Evolutionary conservation across 2,113 vertebrate species (phyloP).

Genomic region (Sphyrna mokarran): DNA sequence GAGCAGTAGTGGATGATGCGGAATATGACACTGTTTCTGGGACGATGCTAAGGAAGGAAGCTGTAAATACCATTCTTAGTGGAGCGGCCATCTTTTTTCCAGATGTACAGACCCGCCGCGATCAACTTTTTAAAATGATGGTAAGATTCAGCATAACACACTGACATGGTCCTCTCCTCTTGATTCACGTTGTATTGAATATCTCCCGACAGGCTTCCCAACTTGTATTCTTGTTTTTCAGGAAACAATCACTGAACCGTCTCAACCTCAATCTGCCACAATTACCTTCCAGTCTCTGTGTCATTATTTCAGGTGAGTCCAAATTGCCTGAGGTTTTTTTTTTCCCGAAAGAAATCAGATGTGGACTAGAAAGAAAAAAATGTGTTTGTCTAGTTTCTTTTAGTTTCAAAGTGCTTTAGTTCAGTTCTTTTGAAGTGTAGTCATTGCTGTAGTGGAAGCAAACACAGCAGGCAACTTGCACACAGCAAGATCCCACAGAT

Average conservation of each 20-base stretch:
- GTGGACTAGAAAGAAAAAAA: not conserved
- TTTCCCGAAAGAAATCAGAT: not conserved
- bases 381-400: not conserved
- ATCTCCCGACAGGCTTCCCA: not conserved
- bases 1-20: slow-evolving; percentile 73
- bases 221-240: slow-evolving; percentile 50
- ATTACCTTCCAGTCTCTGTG: slow-evolving; percentile 90
- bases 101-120: slow-evolving; percentile 71
- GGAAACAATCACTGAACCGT: slow-evolving; percentile 85
- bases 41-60: slow-evolving; percentile 72
- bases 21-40: slow-evolving; percentile 59
- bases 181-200: not conserved
- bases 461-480: not conserved
- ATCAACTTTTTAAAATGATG: slow-evolving; percentile 91
- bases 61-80: slow-evolving; percentile 76
- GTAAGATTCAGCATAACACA: slow-evolving; percentile 50
- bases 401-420: not conserved
- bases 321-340: not conserved
- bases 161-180: not conserved
- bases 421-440: not conserved
- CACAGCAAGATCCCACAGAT: not conserved
- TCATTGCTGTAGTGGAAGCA: not conserved
- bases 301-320: slow-evolving; percentile 83
- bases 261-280: slow-evolving; percentile 78
- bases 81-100: slow-evolving; percentile 95